Conservation (phyloP, 2,113 vertebrate genomes). For the Brachionichthys hirsutus region DNA sequence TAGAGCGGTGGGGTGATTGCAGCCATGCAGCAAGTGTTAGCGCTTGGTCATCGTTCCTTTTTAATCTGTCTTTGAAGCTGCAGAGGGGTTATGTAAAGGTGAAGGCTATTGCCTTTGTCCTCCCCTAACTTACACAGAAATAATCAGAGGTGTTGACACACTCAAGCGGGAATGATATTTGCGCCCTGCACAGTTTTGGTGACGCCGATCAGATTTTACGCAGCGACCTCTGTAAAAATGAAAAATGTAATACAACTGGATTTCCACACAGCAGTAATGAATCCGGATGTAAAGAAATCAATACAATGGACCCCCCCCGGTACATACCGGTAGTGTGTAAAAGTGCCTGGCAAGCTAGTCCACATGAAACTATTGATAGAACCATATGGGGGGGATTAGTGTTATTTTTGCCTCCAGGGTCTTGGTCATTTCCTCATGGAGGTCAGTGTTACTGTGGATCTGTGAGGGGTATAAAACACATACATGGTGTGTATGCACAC, state of each 20-base stretch:
- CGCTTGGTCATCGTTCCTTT: conserved; percentile 40
- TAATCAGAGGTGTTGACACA: conserved; percentile 4
- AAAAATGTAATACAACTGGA: neutral
- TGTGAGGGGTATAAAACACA: conserved; percentile 41
- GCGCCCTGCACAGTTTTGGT: conserved; percentile 15
- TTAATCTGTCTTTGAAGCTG: conserved; percentile 75
- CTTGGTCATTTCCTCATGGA: conserved; percentile 43
- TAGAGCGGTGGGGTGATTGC: conserved; percentile 16
- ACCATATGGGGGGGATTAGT: conserved; percentile 27
- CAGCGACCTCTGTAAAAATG: conserved; percentile 11
- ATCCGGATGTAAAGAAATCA: conserved; percentile 52
- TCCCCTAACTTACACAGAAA: conserved; percentile 26
- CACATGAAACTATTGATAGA: conserved; percentile 52
- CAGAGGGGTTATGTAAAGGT: conserved; percentile 57
- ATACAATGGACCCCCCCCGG: conserved; percentile 43
- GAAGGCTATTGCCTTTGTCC: conserved; percentile 48
- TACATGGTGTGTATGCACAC: neutral
- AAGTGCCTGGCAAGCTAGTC: conserved; percentile 45
- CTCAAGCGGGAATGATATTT: conserved; percentile 4
- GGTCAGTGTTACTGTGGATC: conserved; percentile 61
- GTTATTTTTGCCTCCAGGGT: conserved; percentile 39
- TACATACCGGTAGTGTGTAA: conserved; percentile 40
- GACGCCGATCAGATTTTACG: conserved; percentile 24
- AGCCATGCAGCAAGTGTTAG: conserved; percentile 50
- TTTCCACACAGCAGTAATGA: conserved; percentile 44